These are phyloP conservation scores for Apoda limacodes DNA, from an alignment of 2,888 invertebrate genomes.

Conservation along the genomic window DNA sequence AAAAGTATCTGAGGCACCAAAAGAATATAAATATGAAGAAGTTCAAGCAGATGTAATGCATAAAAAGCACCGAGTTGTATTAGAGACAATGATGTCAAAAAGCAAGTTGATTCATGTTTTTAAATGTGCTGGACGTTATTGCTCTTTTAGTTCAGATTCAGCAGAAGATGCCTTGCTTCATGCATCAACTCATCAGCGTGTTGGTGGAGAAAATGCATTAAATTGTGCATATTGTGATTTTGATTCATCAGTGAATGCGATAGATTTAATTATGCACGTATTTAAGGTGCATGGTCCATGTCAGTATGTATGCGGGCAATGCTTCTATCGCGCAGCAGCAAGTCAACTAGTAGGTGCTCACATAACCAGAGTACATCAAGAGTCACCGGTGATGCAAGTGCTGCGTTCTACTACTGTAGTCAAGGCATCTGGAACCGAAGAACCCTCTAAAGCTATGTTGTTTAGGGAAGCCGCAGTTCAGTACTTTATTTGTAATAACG, in stretches of 20 bases:
- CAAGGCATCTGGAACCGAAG: slow-evolving; percentile 20
- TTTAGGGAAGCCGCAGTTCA: slow-evolving; percentile 42
- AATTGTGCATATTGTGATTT: slow-evolving; percentile 71
- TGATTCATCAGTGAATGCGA: slow-evolving; percentile 36
- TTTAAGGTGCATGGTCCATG: slow-evolving; percentile 72
- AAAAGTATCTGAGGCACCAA: slow-evolving; percentile 19
- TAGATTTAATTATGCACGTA: slow-evolving; percentile 69
- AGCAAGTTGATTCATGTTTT: slow-evolving; percentile 52
- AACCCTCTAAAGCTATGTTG: slow-evolving; percentile 24
- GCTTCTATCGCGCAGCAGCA: slow-evolving; percentile 75
- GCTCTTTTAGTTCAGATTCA: slow-evolving; percentile 45
- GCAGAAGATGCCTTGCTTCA: slow-evolving; percentile 45
- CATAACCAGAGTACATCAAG: slow-evolving; percentile 44
- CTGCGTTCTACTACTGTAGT: slow-evolving; percentile 25
- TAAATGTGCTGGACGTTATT: slow-evolving; percentile 57
- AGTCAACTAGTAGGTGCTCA: slow-evolving; percentile 73
- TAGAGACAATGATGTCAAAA: slow-evolving; percentile 57
- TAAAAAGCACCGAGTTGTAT: slow-evolving; percentile 46
- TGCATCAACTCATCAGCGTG: slow-evolving; percentile 43
- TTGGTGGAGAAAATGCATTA: slow-evolving; percentile 49
- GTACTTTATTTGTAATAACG: slow-evolving; percentile 37
- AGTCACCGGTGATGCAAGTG: slow-evolving; percentile 21
- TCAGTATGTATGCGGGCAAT: slow-evolving; percentile 72
- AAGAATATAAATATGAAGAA: slow-evolving; percentile 39
- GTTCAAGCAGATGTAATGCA: slow-evolving; percentile 41